Evolutionary conservation across 2,888 invertebrate species (phyloP).

Genomic region (Chalcosyrphus nemorum): DNA sequence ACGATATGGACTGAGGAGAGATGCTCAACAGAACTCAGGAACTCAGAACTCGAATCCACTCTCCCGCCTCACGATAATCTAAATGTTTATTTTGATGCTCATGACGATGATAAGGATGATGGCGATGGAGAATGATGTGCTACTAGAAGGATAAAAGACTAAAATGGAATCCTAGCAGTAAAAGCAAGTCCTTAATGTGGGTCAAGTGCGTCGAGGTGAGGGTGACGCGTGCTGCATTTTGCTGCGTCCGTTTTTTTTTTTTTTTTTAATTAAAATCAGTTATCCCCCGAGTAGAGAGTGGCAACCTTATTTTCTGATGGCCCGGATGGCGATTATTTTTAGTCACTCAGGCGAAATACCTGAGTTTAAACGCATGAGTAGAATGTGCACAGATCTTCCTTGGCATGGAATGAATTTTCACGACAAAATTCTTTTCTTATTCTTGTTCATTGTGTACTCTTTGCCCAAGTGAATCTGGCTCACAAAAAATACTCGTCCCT

Average conservation of each 20-base stretch:
- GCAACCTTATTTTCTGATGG: slow-evolving; percentile 43
- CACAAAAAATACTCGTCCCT: not conserved
- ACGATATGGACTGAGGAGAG: not conserved
- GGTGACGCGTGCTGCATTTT: slow-evolving; percentile 42
- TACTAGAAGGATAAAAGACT: not conserved
- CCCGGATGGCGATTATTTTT: slow-evolving; percentile 32
- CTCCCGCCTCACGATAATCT: slow-evolving; percentile 16
- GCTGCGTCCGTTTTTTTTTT: slow-evolving; percentile 34
- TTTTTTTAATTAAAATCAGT: slow-evolving; percentile 44
- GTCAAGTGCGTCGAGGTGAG: slow-evolving; percentile 12
- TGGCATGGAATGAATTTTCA: not conserved
- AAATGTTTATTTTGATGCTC: slow-evolving; percentile 42
- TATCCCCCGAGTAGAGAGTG: not conserved
- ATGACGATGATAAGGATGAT: slow-evolving; percentile 5
- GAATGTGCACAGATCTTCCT: not conserved
- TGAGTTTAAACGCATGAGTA: slow-evolving; percentile 1
- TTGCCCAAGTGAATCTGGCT: too few species aligned
- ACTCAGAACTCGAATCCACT: not conserved
- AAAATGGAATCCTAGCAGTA: not conserved
- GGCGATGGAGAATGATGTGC: not conserved
- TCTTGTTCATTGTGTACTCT: too few species aligned
- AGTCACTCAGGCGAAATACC: slow-evolving; percentile 33
- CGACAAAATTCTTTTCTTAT: not conserved
- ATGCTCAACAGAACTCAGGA: not conserved
- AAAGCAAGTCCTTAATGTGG: not conserved